Base-by-base conservation (phyloP, 2,888 invertebrate species). In the Glaucopsyche alexis region DNA sequence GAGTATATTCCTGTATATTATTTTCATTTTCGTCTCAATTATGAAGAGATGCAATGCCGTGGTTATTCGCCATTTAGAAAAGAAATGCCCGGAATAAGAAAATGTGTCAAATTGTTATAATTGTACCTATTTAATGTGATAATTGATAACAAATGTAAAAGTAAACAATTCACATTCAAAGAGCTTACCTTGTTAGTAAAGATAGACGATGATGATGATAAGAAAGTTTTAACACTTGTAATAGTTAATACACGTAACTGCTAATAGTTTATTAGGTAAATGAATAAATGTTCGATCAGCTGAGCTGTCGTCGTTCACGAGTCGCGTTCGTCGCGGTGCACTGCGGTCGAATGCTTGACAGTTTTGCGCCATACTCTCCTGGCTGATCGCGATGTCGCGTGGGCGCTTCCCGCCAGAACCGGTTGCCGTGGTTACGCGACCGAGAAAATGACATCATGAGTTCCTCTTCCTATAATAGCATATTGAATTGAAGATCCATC, bases 351-450 rank as follows among this genome's bases (percentile, higher is more conserved):
- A 88, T 89, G 87, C 78, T 77, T 76, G 78, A 74, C 78, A 75
- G 76, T 77, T 78, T 78, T 75, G 77, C 75, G 75, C 76, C 71
- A 75, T 77, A 76, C 76, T 79, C 83, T 73, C 81, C 75, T 78
- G 76, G 76, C 78, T 76, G 71, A 74, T 72, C 77, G 76, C 78
- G 77, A 74, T 77, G 79, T 79, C 80, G 84, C 83, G 87, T 89
- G 80, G 87, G 87, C 80, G 85, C 84, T 89, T 88, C 88, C 85
- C 91, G 90, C 90, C 85, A 85, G 89, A 91, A 89, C 90, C 88
- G 87, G 91, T 90, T 81, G 84, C 87, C 88, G 83, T 85, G 85
- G 90, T 85, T 86, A 90, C 90, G 81, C 77, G 85, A 85, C 81
- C 75, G 73, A 72, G 64, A 72, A 72, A 72, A 81, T 80, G 79